Evolutionary conservation across 2,113 vertebrate species (phyloP).

Genomic region (Megaleporinus macrocephalus): DNA sequence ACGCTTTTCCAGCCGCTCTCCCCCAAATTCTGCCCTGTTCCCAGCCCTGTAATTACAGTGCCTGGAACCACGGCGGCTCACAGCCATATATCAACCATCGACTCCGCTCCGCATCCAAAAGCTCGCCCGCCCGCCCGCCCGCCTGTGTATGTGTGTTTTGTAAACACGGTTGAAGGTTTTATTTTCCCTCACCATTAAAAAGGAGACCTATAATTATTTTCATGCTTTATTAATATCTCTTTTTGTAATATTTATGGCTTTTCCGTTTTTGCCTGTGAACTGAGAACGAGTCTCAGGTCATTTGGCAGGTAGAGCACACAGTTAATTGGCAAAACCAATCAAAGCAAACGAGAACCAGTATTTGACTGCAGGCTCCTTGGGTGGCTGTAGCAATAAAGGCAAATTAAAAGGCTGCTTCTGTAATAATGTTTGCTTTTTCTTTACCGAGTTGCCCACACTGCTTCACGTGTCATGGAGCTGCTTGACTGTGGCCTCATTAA

Average conservation of each 20-base stretch:
- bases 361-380: background rate
- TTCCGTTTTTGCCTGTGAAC: conserved; percentile 10
- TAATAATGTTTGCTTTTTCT: conserved; percentile 29
- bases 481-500: conserved; percentile 54
- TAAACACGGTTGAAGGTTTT: conserved; percentile 69
- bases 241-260: conserved; percentile 47
- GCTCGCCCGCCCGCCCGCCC: conserved; percentile 36
- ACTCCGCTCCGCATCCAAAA: conserved; percentile 66
- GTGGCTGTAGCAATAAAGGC: background rate
- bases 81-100: conserved; percentile 74
- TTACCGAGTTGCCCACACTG: background rate
- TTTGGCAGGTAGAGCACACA: conserved; percentile 35
- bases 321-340: conserved; percentile 59
- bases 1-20: conserved; percentile 64
- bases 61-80: conserved; percentile 67
- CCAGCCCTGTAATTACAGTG: conserved; percentile 75
- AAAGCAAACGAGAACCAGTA: conserved; percentile 32
- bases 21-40: conserved; percentile 47
- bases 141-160: conserved; percentile 51
- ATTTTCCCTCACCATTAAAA: conserved; percentile 61
- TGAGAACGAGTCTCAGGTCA: conserved; percentile 3
- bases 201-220: conserved; percentile 74
- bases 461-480: conserved; percentile 50
- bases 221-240: conserved; percentile 69
- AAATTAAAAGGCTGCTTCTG: conserved; percentile 13